A percentile compares a stretch with the other conserved stretches of the same genome.
These are phyloP conservation scores for Andrena haemorrhoa DNA, from an alignment of 2,888 invertebrate species.

Conservation along the genomic window DNA sequence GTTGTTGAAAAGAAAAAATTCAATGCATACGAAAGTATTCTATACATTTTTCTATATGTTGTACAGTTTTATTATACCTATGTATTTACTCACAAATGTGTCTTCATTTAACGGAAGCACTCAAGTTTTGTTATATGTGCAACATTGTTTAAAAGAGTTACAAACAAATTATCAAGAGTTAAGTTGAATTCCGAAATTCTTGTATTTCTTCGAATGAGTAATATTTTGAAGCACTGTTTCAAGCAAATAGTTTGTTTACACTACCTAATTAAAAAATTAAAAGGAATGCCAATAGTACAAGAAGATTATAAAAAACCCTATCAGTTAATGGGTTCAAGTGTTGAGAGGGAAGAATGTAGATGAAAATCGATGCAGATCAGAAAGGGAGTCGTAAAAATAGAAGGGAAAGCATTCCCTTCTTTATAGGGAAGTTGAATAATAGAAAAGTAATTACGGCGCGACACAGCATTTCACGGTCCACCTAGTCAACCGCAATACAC, in stretches of 20 bases:
- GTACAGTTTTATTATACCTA: no score
- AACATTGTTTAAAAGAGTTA: no score
- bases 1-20: no score
- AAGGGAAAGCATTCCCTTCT: not conserved
- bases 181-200: not conserved
- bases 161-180: no score
- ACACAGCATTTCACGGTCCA: conserved; percentile 38
- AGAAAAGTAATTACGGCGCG: conserved; percentile 37
- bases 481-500: conserved; percentile 3
- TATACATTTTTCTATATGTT: no score
- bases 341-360: not conserved
- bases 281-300: not conserved
- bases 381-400: not conserved
- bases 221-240: not conserved
- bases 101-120: no score
- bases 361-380: not conserved
- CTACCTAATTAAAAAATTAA: not conserved
- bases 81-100: no score
- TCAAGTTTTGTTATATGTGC: no score
- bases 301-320: not conserved
- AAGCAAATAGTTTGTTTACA: not conserved
- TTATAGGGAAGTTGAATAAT: conserved; percentile 9
- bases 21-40: no score
- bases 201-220: not conserved
- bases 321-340: not conserved